A percentile compares a stretch with the other conserved stretches of the same genome.
phyloP scores from a whole-genome alignment of 2,797 vertebrate genomes.

The Sebastes jordani region DNA sequence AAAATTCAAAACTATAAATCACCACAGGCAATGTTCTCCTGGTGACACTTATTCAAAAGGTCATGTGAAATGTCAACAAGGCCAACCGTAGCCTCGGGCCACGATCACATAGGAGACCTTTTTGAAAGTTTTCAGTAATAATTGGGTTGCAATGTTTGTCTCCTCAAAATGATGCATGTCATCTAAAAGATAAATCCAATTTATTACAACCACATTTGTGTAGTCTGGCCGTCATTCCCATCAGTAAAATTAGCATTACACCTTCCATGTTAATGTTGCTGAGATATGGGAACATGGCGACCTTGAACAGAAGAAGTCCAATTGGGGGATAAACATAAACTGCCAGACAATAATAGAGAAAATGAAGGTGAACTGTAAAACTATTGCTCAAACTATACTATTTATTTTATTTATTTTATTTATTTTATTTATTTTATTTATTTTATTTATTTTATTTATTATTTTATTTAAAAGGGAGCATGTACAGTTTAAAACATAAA shows the following conservation, averaged over 20 bases:
- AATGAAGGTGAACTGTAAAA: neutral
- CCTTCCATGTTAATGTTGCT: neutral
- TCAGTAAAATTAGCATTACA: neutral
- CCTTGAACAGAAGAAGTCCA: neutral
- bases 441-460: too few relatives aligned
- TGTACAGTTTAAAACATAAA: too few relatives aligned
- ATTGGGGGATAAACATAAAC: neutral
- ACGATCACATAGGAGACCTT: slow-evolving; percentile 18
- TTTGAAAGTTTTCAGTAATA: slow-evolving; percentile 1
- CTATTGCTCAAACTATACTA: neutral
- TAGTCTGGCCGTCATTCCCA: neutral
- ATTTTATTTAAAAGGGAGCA: too few relatives aligned
- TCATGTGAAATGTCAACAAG: slow-evolving; percentile 68
- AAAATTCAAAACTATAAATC: slow-evolving; percentile 27
- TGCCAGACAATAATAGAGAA: neutral
- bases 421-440: too few relatives aligned
- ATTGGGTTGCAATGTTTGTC: neutral
- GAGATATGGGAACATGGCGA: neutral
- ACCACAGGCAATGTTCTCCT: slow-evolving; percentile 55
- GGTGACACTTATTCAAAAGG: slow-evolving; percentile 58
- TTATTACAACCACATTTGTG: neutral
- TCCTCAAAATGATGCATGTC: neutral
- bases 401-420: neutral
- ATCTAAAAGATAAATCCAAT: neutral
- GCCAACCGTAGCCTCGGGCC: slow-evolving; percentile 51